phyloP scores from a whole-genome alignment of 2,797 vertebrate species.

The Ceyx erithaca region DNA sequence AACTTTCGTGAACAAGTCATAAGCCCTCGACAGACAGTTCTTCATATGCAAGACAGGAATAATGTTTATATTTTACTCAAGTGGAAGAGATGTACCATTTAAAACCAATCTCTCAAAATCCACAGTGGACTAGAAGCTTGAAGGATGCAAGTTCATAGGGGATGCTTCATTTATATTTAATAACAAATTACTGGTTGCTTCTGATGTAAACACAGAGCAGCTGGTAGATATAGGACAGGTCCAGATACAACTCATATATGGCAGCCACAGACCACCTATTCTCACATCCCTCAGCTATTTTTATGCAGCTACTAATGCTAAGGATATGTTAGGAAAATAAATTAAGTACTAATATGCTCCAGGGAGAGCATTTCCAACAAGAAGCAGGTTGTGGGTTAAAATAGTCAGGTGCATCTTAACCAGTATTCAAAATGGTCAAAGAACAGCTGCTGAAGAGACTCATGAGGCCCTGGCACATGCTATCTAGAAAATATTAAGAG shows the following conservation, averaged over 20 bases:
- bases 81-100: neutral
- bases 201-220: neutral
- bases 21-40: neutral
- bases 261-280: neutral
- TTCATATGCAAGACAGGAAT: neutral
- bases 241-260: neutral
- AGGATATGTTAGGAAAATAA: neutral
- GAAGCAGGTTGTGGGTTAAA: neutral
- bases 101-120: neutral
- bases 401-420: neutral
- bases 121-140: neutral
- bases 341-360: neutral
- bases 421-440: neutral
- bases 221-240: neutral
- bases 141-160: neutral
- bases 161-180: neutral
- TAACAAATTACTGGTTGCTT: neutral
- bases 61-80: neutral
- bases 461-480: neutral
- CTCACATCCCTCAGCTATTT: neutral
- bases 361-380: neutral
- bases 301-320: neutral
- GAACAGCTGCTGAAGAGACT: conserved; percentile 11
- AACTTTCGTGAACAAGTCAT: neutral
- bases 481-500: neutral